phyloP scores from a whole-genome alignment of 2,113 vertebrate genomes.

The Myocastor coypus region DNA sequence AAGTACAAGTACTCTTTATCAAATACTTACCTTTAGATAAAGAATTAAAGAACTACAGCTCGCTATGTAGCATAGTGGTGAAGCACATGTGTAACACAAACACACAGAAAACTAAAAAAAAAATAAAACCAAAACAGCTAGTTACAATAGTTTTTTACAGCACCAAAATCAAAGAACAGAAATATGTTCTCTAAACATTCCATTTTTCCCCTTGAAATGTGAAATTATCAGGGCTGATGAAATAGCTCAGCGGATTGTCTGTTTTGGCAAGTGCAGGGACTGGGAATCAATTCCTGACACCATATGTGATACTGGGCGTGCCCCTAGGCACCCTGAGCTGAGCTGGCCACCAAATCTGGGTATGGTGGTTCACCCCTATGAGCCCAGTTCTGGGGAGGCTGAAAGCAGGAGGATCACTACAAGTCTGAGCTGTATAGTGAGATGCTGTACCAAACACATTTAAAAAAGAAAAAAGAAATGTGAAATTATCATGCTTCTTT shows the following conservation, averaged over 20 bases:
- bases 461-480: background rate
- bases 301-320: no score
- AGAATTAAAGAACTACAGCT: background rate
- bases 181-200: background rate
- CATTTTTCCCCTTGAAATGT: background rate
- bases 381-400: no score
- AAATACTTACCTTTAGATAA: constrained; percentile 50
- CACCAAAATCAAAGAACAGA: background rate
- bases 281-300: no score
- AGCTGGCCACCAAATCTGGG: no score
- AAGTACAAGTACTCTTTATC: constrained; percentile 53
- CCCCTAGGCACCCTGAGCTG: no score
- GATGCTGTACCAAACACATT: no score
- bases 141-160: background rate
- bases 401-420: no score
- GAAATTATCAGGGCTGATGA: background rate
- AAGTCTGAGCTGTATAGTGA: no score
- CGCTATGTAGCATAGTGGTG: background rate
- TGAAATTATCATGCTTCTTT: background rate
- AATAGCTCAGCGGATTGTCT: no score
- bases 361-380: no score
- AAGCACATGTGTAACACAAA: background rate
- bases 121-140: constrained; percentile 34
- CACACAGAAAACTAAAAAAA: background rate
- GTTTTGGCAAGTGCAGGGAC: no score